Evolutionary conservation across 2,113 vertebrate species (phyloP), one percentile per base, ranked within the genome.

Genomic region (Malurus melanocephalus): DNA sequence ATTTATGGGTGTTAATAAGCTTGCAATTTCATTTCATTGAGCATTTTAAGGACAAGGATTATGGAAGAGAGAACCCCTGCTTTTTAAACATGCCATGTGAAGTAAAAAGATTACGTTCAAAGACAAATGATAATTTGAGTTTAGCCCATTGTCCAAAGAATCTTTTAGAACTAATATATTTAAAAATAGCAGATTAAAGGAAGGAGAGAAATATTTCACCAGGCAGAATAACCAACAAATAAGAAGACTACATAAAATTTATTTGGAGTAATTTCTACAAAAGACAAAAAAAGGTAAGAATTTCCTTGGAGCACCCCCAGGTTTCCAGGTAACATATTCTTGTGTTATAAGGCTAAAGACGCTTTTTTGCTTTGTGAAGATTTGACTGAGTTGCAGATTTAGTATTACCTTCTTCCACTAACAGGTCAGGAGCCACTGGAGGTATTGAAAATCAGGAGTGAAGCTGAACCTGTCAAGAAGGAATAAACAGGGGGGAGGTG

Each of bases 21-120:
- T 51, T 38, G 17, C 7, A 71, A 71, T 16, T 59, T 91, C 16
- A 35, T 73, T 88, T 80, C 18, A 57, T 19, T 46, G 4, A n/a
- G 11, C 6, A 14, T 62, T 92, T 74, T 67, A 49, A 88, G 35
- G 42, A 23, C 23, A 68, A 72, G 16, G n/a, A 38, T 46, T 28
- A 7, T 2, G 4, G 10, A 88, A 48, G 42, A 61, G 13, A 61
- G 14, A 30, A 43, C 1, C 1, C 8, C 5, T 9, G 5, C 3
- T 46, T 84, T 74, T 78, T 38, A 80, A 74, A 24, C 38, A 6
- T 59, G 28, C 8, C 0, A 0, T 66, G 13, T 77, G 48, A 84
- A 91, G 11, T 55, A 55, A 80, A 88, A 69, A 3, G 38, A 62
- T 80, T 59, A 9, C 49, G 3, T 49, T 57, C 38, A 74, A 77